phyloP scores from a whole-genome alignment of 1,140 invertebrate genomes.

The Caenorhabditis briggsae region DNA sequence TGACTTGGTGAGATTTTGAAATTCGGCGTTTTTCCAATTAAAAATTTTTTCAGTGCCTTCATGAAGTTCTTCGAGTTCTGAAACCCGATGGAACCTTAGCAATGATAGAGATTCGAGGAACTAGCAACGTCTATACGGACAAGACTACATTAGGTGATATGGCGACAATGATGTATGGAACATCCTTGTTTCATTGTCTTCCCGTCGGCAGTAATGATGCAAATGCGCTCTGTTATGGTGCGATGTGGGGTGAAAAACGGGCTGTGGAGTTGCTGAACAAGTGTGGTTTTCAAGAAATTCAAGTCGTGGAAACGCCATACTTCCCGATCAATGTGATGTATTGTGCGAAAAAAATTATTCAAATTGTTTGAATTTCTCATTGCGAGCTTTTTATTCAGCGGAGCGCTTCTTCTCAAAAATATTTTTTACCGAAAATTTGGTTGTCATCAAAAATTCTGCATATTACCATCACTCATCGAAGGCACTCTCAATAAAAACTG shows the following conservation, averaged over 20 bases:
- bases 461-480: too few relatives aligned
- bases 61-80: constrained; percentile 69
- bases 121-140: constrained; percentile 66
- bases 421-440: too few relatives aligned
- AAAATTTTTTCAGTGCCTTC: constrained; percentile 61
- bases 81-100: constrained; percentile 70
- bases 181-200: constrained; percentile 72
- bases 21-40: neutral
- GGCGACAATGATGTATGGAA: constrained; percentile 65
- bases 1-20: constrained; percentile 66
- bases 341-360: constrained; percentile 56
- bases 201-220: constrained; percentile 71
- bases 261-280: constrained; percentile 64
- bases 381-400: too few relatives aligned
- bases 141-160: constrained; percentile 56
- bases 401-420: too few relatives aligned
- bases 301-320: constrained; percentile 64
- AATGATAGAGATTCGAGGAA: constrained; percentile 71
- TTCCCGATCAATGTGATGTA: constrained; percentile 69
- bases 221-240: constrained; percentile 68
- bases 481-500: too few relatives aligned
- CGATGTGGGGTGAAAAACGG: constrained; percentile 69
- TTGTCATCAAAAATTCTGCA: too few relatives aligned
- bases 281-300: constrained; percentile 68
- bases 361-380: neutral